Percentiles rank a stretch among this genome's conserved stretches.
These are phyloP conservation scores for Ochotona curzoniae DNA, from an alignment of 2,113 vertebrate genomes.

Conservation along the genomic window DNA sequence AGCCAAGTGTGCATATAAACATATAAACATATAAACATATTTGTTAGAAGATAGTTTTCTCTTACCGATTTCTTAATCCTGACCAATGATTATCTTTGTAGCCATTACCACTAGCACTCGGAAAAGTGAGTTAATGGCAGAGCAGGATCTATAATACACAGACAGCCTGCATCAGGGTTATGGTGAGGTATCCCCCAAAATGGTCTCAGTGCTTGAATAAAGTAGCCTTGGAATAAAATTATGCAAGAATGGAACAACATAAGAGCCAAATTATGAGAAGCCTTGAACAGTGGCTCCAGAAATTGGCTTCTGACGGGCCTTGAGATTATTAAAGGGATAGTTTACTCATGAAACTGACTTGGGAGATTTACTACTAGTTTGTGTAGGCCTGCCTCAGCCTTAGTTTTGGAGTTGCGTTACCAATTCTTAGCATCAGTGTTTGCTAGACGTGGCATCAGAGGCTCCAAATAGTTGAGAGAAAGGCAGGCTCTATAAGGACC, in stretches of 20 bases:
- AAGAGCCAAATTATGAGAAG: neutral
- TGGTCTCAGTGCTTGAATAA: neutral
- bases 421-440: neutral
- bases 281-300: neutral
- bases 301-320: neutral
- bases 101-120: neutral
- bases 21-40: neutral
- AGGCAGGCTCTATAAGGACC: neutral
- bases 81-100: neutral
- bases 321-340: neutral
- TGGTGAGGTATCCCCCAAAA: neutral
- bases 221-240: neutral
- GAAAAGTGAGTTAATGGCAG: neutral
- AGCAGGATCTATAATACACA: neutral
- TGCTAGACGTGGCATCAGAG: neutral
- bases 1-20: conserved; percentile 22
- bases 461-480: neutral
- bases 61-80: neutral
- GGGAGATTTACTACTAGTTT: neutral
- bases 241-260: no score
- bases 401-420: neutral
- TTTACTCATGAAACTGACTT: neutral
- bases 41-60: conserved; percentile 37
- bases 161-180: neutral
- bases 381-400: neutral